Evolutionary conservation across 2,113 vertebrate genomes (phyloP).

Genomic region (Lagopus muta): DNA sequence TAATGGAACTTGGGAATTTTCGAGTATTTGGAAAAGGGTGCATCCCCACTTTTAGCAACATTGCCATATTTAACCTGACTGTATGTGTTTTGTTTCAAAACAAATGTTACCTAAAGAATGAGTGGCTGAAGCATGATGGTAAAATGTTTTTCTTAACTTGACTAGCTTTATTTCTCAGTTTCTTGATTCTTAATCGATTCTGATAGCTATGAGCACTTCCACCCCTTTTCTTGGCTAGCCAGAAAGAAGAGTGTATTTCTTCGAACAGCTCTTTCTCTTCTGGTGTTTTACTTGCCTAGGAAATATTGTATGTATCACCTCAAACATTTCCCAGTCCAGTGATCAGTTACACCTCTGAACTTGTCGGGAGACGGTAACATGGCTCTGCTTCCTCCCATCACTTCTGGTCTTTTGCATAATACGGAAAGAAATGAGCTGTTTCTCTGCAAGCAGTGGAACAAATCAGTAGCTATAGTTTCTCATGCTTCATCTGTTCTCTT

Average conservation of each 20-base stretch:
- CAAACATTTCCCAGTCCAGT: neutral
- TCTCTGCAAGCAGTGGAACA: slow-evolving; percentile 54
- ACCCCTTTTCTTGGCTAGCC: neutral
- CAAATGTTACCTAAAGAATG: neutral
- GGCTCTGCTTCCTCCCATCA: slow-evolving; percentile 35
- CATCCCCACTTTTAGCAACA: neutral
- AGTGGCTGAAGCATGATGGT: neutral
- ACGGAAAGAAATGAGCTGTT: slow-evolving; percentile 55
- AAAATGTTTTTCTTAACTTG: neutral
- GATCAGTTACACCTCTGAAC: slow-evolving; percentile 41
- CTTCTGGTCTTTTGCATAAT: slow-evolving; percentile 10
- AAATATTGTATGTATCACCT: neutral
- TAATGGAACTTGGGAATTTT: neutral
- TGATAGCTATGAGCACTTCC: neutral
- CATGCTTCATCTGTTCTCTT: slow-evolving; percentile 54
- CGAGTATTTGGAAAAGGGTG: neutral
- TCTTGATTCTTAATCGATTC: neutral
- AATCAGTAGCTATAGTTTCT: slow-evolving; percentile 57
- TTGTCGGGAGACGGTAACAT: slow-evolving; percentile 31
- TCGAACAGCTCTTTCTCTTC: neutral
- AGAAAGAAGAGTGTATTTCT: neutral
- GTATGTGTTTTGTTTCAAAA: neutral
- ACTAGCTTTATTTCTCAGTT: neutral
- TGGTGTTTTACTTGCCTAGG: neutral
- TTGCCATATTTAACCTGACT: neutral